Conservation (phyloP, 2,797 vertebrate species). For the Ctenosaura bakeri region DNA sequence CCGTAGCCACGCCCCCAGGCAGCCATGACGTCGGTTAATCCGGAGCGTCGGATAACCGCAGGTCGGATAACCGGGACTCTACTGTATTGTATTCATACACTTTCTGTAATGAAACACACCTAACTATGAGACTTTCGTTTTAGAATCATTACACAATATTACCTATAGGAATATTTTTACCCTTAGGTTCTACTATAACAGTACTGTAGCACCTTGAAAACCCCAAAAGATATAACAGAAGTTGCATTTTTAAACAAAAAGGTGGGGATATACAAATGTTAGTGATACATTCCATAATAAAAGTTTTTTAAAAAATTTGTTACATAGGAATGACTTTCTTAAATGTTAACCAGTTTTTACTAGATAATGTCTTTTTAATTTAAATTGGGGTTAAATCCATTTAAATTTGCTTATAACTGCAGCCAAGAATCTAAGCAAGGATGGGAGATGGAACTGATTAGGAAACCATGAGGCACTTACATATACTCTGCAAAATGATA, state of each 20-base stretch:
- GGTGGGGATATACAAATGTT: not conserved
- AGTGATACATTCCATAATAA: too few species aligned
- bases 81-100: not conserved
- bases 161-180: not conserved
- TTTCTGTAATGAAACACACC: not conserved
- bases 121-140: not conserved
- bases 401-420: not conserved
- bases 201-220: not conserved
- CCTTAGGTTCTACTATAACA: constrained; percentile 22
- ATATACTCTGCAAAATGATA: constrained; percentile 27
- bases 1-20: too few species aligned
- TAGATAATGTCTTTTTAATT: too few species aligned
- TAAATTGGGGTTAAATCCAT: not conserved
- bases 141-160: constrained; percentile 28
- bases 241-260: not conserved
- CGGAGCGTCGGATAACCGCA: too few species aligned
- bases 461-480: constrained; percentile 23
- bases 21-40: too few species aligned
- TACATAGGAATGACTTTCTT: not conserved
- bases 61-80: too few species aligned
- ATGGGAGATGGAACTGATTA: rapidly evolving
- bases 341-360: too few species aligned
- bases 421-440: not conserved
- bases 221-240: not conserved
- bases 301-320: not conserved